A percentile compares a stretch with the other conserved stretches of the same genome.
phyloP scores from a whole-genome alignment of 2,113 vertebrate genomes.

The Phaetusa simplex region DNA sequence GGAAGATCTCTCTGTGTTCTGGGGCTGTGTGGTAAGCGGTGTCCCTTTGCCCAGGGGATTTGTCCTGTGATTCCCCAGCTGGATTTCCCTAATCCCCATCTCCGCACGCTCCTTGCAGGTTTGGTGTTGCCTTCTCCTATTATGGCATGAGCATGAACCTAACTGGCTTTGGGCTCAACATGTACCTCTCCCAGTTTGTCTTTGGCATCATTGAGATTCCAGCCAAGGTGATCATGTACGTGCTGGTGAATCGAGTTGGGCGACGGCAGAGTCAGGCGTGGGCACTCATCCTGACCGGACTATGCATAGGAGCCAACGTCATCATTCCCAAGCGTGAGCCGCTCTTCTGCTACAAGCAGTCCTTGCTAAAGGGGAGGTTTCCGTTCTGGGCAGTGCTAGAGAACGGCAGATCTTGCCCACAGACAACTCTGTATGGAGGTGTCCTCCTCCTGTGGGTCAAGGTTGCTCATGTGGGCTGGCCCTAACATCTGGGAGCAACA shows the following conservation, averaged over 20 bases:
- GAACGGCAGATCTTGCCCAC: not conserved
- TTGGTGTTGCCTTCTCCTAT: slow-evolving; percentile 85
- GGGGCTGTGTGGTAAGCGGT: slow-evolving; percentile 35
- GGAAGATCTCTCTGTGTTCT: slow-evolving; percentile 48
- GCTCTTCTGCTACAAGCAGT: not conserved
- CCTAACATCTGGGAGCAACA: not conserved
- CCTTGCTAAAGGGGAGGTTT: not conserved
- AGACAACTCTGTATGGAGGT: not conserved
- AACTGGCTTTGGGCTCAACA: slow-evolving; percentile 78
- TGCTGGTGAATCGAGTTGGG: slow-evolving; percentile 73
- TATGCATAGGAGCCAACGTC: slow-evolving; percentile 71
- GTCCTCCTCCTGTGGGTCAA: not conserved
- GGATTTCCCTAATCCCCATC: not conserved
- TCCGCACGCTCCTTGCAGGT: slow-evolving; percentile 67
- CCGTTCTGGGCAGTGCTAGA: not conserved
- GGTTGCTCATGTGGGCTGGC: not conserved
- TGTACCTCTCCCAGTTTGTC: slow-evolving; percentile 84
- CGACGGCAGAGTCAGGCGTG: slow-evolving; percentile 76
- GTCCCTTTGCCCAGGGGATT: not conserved
- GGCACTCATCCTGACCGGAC: slow-evolving; percentile 72
- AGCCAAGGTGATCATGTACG: slow-evolving; percentile 78
- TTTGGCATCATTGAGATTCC: slow-evolving; percentile 80
- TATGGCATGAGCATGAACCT: slow-evolving; percentile 84
- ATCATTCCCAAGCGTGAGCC: slow-evolving; percentile 72
- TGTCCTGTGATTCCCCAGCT: not conserved